Percentiles rank a stretch among this genome's conserved stretches.
phyloP scores from a whole-genome alignment of 2,113 vertebrate species.

The Murina feae region DNA sequence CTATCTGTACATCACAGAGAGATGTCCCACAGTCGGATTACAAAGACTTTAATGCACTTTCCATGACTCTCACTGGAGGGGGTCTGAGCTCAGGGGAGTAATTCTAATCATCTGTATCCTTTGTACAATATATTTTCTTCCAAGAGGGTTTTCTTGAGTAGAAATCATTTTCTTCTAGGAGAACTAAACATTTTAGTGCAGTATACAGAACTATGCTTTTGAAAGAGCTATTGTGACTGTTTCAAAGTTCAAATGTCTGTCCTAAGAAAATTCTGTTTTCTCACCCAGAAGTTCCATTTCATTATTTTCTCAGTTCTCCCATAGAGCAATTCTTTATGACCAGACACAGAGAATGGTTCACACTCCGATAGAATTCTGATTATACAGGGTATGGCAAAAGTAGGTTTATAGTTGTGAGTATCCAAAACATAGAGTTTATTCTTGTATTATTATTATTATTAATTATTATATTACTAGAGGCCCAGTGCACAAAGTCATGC shows the following conservation, averaged over 20 bases:
- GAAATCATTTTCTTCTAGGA: background rate
- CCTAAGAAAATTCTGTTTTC: background rate
- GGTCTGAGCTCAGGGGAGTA: fast-evolving
- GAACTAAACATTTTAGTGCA: background rate
- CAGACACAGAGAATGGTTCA: background rate
- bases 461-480: background rate
- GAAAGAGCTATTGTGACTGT: background rate
- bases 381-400: background rate
- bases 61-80: background rate
- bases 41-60: background rate
- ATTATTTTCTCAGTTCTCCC: background rate
- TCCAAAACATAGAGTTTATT: background rate
- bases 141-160: background rate
- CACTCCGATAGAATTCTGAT: background rate
- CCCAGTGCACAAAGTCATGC: too few relatives aligned
- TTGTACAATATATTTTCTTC: background rate
- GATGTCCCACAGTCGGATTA: background rate
- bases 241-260: background rate
- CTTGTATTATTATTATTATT: background rate
- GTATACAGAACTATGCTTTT: background rate
- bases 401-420: background rate
- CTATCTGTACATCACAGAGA: background rate
- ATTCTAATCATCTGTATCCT: background rate
- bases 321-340: background rate
- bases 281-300: background rate